Evolutionary conservation across 1,140 invertebrate genomes (phyloP), one percentile per base, ranked within the genome.

Genomic region (Planococcus citri): DNA sequence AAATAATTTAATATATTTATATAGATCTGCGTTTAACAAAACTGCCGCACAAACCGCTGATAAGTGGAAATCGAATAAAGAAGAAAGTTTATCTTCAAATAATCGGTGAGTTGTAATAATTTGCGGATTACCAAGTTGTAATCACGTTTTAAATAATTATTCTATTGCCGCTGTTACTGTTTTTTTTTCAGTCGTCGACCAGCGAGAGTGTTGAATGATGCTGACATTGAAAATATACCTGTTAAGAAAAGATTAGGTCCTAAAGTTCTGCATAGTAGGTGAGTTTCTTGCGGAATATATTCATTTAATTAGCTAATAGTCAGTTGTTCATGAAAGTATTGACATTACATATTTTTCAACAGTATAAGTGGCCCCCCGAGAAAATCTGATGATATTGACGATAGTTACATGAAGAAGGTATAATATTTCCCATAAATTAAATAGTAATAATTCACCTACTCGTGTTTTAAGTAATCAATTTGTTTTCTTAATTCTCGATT

Each of bases 211-310:
- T 25, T 64, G 20, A 27, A 27, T 14, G 60, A 64, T 25, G 22
- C 2, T 24, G 60, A 64, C 22, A 27, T 64, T 64, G 60, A 64
- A 64, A 64, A 64, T 64, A 64, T 64, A 25, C 60, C 60, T 27
- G 25, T 64, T 1, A 64, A 64, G 17, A 64, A 25, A 64, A 24
- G 60, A 64, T 25, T 64, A 25, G 60, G 60, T 1, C 60, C 60
- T 3, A 64, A 25, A 64, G 60, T 64, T 17, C 60, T 64, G 3
- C 60, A 64, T 64, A 64, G 60, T 27, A 64, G 60, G 60, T 64
- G 20, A 22, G 60, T 25, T 10, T 2, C 17, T 64, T 25, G n/a
- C n/a, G n/a, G n/a, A n/a, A n/a, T 12, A 25, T 25, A 17, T 17
- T 10, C 24, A 64, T 14, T 25, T 27, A 4, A 9, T 60, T 20